Conservation (phyloP, 2,888 invertebrate genomes). For the Mylabris sibirica region DNA sequence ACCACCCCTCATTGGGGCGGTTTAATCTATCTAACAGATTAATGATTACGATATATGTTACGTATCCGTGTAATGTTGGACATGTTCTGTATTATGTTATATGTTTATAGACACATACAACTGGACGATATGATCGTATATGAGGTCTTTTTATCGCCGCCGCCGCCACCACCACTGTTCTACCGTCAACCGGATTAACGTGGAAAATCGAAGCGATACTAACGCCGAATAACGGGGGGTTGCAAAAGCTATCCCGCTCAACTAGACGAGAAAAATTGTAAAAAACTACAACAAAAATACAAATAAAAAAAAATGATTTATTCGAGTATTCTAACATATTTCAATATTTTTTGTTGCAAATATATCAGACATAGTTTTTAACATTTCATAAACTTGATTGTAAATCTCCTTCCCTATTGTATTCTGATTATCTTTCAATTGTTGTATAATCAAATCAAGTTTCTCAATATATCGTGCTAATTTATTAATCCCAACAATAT, state of each 20-base stretch:
- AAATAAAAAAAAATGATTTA: background rate
- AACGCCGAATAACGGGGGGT: constrained; percentile 47
- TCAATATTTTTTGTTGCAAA: background rate
- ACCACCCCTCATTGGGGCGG: constrained; percentile 3
- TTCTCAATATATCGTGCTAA: background rate
- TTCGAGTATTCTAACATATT: background rate
- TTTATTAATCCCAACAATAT: background rate
- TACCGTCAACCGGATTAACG: constrained; percentile 35
- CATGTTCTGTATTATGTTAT: background rate
- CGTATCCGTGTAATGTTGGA: background rate
- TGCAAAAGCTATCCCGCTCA: background rate
- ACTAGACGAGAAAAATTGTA: background rate
- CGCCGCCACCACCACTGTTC: background rate
- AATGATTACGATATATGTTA: background rate
- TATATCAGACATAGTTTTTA: background rate
- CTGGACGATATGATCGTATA: background rate
- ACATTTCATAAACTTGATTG: background rate
- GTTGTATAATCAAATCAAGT: background rate
- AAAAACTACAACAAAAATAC: background rate
- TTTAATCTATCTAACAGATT: background rate
- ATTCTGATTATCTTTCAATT: background rate
- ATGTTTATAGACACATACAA: background rate
- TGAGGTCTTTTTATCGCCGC: background rate
- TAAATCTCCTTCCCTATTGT: background rate
- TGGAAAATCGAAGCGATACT: constrained; percentile 53